These are phyloP conservation scores for Plectropomus leopardus DNA, from an alignment of 2,113 vertebrate genomes.

Conservation along the genomic window DNA sequence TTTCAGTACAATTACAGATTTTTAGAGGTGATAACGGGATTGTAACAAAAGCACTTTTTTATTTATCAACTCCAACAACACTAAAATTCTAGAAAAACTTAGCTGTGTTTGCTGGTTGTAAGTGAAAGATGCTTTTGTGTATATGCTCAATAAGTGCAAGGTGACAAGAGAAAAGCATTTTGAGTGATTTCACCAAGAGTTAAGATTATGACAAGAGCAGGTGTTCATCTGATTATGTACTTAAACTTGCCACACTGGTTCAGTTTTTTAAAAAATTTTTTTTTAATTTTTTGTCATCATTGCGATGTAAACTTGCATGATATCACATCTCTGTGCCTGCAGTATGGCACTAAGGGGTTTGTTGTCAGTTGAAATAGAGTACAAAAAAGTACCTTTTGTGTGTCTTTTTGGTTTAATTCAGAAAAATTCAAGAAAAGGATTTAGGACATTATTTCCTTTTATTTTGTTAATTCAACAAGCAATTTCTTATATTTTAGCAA, in stretches of 20 bases:
- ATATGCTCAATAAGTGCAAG: background rate
- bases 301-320: too few species aligned
- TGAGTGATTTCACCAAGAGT: background rate
- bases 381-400: too few species aligned
- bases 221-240: background rate
- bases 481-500: too few species aligned
- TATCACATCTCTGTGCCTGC: too few species aligned
- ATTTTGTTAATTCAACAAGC: too few species aligned
- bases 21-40: constrained; percentile 9
- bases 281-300: too few species aligned
- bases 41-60: background rate
- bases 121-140: background rate
- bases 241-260: background rate
- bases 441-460: too few species aligned
- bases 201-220: background rate
- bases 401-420: too few species aligned
- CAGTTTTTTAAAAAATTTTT: too few species aligned
- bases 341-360: too few species aligned
- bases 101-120: background rate
- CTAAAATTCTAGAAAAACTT: background rate
- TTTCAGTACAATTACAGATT: background rate
- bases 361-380: too few species aligned
- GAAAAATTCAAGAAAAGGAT: too few species aligned
- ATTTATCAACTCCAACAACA: constrained; percentile 5
- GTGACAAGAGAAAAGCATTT: background rate